A percentile compares a stretch with the other conserved stretches of the same genome.
These are phyloP conservation scores for Zapornia atra DNA, from an alignment of 2,113 vertebrate genomes.

Conservation along the genomic window DNA sequence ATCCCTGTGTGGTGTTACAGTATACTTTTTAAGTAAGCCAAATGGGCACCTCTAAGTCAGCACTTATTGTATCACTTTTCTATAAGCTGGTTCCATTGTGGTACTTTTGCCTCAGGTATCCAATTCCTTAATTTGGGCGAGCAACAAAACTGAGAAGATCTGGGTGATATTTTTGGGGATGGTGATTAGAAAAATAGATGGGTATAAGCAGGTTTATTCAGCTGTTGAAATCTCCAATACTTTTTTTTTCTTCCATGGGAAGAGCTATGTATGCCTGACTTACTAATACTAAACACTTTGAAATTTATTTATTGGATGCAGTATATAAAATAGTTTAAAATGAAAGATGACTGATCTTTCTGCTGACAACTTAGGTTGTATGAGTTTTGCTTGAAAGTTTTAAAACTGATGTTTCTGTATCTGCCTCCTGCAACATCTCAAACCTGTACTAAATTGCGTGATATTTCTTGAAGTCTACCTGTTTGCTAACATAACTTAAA, in stretches of 20 bases:
- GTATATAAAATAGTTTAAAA: constrained; percentile 62
- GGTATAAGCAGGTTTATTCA: constrained; percentile 47
- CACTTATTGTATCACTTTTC: background rate
- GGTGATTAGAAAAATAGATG: constrained; percentile 14
- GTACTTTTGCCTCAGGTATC: background rate
- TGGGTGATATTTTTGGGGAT: constrained; percentile 17
- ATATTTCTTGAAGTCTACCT: constrained; percentile 88
- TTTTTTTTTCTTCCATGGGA: background rate
- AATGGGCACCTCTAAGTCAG: constrained; percentile 58
- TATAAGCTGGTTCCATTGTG: background rate
- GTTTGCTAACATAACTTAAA: constrained; percentile 88
- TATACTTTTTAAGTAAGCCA: constrained; percentile 52
- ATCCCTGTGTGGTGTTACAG: background rate
- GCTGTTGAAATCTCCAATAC: background rate
- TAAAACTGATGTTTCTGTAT: constrained; percentile 83
- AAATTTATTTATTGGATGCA: constrained; percentile 70
- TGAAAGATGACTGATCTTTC: constrained; percentile 76
- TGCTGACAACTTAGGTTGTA: constrained; percentile 86
- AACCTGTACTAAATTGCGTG: constrained; percentile 85
- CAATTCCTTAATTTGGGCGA: constrained; percentile 8
- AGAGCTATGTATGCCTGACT: constrained; percentile 35
- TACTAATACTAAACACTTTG: constrained; percentile 46
- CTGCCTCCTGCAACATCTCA: constrained; percentile 82
- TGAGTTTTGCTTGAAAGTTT: constrained; percentile 83
- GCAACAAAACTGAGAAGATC: constrained; percentile 45